Conservation (phyloP, 2,113 vertebrate species). For the Grammomys dolichurus region DNA sequence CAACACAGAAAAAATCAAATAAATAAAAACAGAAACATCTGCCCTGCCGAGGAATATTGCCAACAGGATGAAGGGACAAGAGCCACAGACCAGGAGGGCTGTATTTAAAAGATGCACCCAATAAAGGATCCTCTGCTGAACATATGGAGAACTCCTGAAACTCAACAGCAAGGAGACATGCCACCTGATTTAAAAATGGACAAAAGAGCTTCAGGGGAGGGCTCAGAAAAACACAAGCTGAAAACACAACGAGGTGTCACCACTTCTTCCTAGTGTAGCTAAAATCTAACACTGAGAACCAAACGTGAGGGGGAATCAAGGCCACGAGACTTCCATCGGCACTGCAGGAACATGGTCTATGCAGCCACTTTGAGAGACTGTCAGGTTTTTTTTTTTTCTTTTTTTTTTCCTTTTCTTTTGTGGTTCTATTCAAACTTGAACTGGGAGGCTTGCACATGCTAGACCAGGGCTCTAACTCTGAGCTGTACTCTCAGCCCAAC, state of each 20-base stretch:
- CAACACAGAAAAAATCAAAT: not conserved
- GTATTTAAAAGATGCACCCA: not conserved
- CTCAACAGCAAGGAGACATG: not conserved
- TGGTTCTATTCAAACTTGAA: not conserved
- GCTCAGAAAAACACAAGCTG: not conserved
- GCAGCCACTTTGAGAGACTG: not conserved
- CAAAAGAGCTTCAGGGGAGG: not conserved
- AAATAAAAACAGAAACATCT: not conserved
- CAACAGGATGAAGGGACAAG: not conserved
- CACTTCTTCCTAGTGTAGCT: not conserved
- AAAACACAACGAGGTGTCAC: not conserved
- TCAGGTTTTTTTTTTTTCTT: not conserved
- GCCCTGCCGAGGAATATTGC: not conserved
- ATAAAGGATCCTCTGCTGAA: not conserved
- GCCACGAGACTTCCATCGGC: not conserved
- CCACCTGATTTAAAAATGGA: not conserved
- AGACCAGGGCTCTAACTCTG: not conserved
- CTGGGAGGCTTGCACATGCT: not conserved
- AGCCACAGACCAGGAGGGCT: not conserved
- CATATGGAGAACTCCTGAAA: conserved; percentile 16
- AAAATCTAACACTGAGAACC: not conserved
- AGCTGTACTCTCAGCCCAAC: not conserved
- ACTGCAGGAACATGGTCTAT: not conserved
- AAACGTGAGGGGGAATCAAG: not conserved
- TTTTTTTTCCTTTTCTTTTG: not conserved